Base-by-base conservation (phyloP, 1,140 invertebrate genomes). In the Adelges cooleyi region DNA sequence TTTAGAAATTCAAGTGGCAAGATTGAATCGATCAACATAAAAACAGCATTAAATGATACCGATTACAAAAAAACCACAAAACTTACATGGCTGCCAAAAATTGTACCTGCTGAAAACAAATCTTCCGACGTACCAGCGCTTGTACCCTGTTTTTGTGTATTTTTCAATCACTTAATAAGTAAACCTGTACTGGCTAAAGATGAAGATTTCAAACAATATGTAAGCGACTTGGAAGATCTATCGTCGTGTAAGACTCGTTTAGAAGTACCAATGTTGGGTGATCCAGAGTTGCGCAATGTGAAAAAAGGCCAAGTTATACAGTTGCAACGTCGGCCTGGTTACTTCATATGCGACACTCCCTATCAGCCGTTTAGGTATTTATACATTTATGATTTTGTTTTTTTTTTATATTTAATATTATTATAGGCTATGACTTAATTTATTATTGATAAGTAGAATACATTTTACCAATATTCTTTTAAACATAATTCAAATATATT, bases 241-340 rank as follows among this genome's bases (percentile, higher is more conserved):
- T 33, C 29, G 5, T 6, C 29, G 5, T 33, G 29, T 33, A 78
- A 93, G 71, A 95, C 92, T 2, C 25, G 56, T 15, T 62, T 40
- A 42, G 90, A 92, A 74, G 77, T 89, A 9, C 73, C 82, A 69
- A 90, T 96, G 85, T 65, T 96, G 1, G 96, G 94, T 29, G 96
- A 99, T 79, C 81, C 84, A 3, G 91, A 89, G 73, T 74, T 99
- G 38, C 79, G 77, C 20, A 82, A 81, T 20, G 76, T 97, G 23
- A 91, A 92, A 70, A 86, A 92, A 75, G 92, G 92, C 11, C 93
- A 98, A 71, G 94, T 99, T 44, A 92, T 99, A 72, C 95, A 99
- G 74, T 76, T 99, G 27, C 95, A 97, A 74, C 80, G 96, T 67
- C 86, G 90, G 74, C 29, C 29, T 33, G 95, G 96, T 20, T 98